Evolutionary conservation across 2,113 vertebrate species (phyloP).

Genomic region (Bufo gargarizans): DNA sequence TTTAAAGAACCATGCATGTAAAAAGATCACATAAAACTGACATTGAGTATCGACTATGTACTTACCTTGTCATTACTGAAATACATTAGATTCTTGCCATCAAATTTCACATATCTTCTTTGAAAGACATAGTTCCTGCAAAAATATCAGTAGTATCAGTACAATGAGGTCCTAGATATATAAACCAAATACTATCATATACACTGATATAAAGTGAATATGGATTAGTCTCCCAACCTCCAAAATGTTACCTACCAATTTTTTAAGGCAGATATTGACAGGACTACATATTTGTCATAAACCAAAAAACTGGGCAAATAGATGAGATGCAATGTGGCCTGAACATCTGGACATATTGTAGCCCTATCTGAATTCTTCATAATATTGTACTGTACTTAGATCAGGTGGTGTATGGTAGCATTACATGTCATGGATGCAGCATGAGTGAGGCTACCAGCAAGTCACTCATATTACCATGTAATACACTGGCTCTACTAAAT

Average conservation of each 20-base stretch:
- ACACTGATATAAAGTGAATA: background rate
- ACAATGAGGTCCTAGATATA: background rate
- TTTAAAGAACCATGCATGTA: background rate
- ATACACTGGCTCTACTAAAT: background rate
- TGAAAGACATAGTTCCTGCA: conserved; percentile 96
- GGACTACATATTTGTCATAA: background rate
- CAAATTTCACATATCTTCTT: conserved; percentile 92
- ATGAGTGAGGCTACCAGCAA: background rate
- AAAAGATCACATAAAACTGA: background rate
- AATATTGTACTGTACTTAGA: background rate
- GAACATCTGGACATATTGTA: background rate
- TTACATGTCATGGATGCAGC: background rate
- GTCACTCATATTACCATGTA: background rate
- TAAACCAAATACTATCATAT: background rate
- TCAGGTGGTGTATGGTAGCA: background rate
- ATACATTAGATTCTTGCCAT: conserved; percentile 93
- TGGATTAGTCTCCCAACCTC: background rate
- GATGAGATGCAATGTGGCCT: too few relatives aligned
- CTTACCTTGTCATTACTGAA: conserved; percentile 92
- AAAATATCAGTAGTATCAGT: background rate
- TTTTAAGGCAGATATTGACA: background rate
- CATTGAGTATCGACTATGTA: background rate
- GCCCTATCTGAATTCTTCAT: too few relatives aligned
- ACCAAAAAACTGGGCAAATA: too few relatives aligned
- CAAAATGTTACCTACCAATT: background rate